Percentiles rank a stretch among this genome's conserved stretches.
Evolutionary conservation across 2,797 vertebrate genomes (phyloP).

Genomic region (Arrhamphus sclerolepis): DNA sequence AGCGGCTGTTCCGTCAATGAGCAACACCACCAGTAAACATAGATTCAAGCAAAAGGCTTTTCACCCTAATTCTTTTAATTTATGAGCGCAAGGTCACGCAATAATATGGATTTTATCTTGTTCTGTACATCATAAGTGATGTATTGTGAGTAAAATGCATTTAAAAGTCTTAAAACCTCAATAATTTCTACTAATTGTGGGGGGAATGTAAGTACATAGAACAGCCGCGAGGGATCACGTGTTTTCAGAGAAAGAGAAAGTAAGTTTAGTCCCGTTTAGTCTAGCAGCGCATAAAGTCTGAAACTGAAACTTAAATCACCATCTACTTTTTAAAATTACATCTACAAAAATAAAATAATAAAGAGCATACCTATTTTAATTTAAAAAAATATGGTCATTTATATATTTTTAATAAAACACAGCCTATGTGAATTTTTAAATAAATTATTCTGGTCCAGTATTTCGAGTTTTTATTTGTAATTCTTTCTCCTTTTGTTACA

Average conservation of each 20-base stretch:
- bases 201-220: not conserved
- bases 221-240: slow-evolving; percentile 63
- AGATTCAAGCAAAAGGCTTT: accelerated
- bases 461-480: too few species aligned
- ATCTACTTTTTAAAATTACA: too few species aligned
- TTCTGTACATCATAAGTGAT: accelerated
- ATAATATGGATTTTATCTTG: accelerated
- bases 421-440: too few species aligned
- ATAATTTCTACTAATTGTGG: not conserved
- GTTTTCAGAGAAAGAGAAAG: slow-evolving; percentile 82
- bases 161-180: not conserved
- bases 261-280: slow-evolving; percentile 33
- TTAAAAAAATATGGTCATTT: too few species aligned
- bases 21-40: not conserved
- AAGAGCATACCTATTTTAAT: too few species aligned
- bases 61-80: accelerated
- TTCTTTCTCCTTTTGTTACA: too few species aligned
- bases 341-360: too few species aligned
- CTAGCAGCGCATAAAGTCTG: slow-evolving; percentile 24
- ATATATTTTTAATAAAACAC: too few species aligned
- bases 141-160: not conserved
- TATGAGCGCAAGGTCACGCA: accelerated
- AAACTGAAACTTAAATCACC: slow-evolving; percentile 26
- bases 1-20: slow-evolving; percentile 33
- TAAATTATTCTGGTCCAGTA: too few species aligned